phyloP scores from a whole-genome alignment of 2,888 invertebrate genomes.

The Cantharis nigra region DNA sequence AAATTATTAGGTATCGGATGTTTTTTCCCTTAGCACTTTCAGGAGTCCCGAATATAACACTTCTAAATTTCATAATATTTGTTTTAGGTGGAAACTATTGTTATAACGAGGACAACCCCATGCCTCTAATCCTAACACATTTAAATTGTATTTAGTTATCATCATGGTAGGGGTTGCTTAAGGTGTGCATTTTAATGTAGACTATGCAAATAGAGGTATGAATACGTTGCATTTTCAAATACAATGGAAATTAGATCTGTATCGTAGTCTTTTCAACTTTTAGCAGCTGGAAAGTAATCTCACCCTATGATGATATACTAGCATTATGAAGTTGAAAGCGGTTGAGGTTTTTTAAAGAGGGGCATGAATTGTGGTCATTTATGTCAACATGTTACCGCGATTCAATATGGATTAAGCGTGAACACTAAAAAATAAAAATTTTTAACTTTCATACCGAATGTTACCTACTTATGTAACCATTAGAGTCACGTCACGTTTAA shows the following conservation, averaged over 20 bases:
- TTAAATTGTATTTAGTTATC: constrained; percentile 1
- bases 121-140: constrained; percentile 1
- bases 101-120: neutral
- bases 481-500: neutral
- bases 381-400: constrained; percentile 9
- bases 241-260: constrained; percentile 29
- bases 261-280: constrained; percentile 28
- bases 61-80: neutral
- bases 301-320: constrained; percentile 16
- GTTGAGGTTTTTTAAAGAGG: constrained; percentile 22
- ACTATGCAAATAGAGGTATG: constrained; percentile 23
- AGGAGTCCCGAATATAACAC: neutral
- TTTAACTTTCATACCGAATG: neutral
- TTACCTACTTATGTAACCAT: neutral
- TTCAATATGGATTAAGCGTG: constrained; percentile 2
- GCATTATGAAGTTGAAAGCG: constrained; percentile 25
- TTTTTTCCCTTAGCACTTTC: neutral
- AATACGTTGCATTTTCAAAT: constrained; percentile 21
- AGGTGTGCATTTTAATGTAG: constrained; percentile 24
- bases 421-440: neutral
- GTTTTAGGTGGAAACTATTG: neutral
- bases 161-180: neutral
- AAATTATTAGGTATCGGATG: neutral
- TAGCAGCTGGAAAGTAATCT: constrained; percentile 29
- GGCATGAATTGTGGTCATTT: constrained; percentile 6